Conservation (phyloP, 2,797 vertebrate genomes). For the Sebastes taczanowskii region DNA sequence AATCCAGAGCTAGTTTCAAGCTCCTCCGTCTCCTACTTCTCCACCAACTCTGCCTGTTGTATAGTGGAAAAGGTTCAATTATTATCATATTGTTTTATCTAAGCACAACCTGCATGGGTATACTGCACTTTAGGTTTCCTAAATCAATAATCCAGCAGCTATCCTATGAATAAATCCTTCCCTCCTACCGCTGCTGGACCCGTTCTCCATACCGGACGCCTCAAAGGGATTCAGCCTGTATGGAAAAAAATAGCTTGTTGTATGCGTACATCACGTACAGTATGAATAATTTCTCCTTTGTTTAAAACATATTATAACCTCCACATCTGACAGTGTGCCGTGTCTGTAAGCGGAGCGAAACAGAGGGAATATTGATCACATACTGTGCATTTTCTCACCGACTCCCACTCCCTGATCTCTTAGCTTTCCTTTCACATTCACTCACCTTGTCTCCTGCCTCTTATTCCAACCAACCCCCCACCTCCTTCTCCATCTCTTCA, state of each 20-base stretch:
- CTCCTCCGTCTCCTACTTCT: neutral
- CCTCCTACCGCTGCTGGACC: neutral
- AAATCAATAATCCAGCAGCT: slow-evolving; percentile 8
- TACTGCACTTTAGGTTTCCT: neutral
- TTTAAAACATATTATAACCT: neutral
- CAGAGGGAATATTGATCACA: slow-evolving; percentile 20
- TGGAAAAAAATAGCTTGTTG: neutral
- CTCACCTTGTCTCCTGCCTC: neutral
- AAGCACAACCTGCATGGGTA: neutral
- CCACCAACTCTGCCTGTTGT: no score
- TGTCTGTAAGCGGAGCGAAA: neutral
- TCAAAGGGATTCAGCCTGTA: neutral
- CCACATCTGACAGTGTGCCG: neutral
- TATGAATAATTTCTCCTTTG: neutral
- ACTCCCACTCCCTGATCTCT: neutral
- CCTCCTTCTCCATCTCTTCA: neutral
- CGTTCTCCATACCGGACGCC: neutral
- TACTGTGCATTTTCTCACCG: neutral
- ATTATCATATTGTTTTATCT: neutral
- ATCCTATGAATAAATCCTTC: neutral
- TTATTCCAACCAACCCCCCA: neutral
- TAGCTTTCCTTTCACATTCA: neutral
- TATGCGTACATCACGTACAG: neutral
- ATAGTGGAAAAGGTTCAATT: neutral
- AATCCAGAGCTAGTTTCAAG: neutral